Conservation (phyloP, 2,113 vertebrate species). For the Lophochroa leadbeateri region DNA sequence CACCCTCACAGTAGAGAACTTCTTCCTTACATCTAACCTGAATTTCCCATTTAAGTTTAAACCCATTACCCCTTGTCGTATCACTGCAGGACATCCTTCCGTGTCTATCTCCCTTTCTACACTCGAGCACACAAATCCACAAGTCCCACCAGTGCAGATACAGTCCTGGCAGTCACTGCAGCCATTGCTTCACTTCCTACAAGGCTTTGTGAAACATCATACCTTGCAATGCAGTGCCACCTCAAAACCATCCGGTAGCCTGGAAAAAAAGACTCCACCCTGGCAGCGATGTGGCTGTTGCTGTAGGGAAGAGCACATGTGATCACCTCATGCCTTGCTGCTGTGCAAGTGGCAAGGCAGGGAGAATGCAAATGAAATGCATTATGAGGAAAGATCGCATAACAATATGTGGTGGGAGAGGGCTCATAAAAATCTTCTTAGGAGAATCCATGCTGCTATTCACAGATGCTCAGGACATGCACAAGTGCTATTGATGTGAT, state of each 20-base stretch:
- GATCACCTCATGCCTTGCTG: not conserved
- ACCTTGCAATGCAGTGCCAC: fast-evolving
- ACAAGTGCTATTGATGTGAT: fast-evolving
- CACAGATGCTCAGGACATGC: fast-evolving
- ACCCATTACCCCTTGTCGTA: too few species aligned
- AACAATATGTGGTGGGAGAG: too few species aligned
- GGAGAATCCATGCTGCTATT: not conserved
- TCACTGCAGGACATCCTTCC: not conserved
- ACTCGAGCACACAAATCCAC: fast-evolving
- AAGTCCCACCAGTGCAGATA: not conserved
- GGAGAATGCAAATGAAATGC: not conserved
- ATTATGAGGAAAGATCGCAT: not conserved
- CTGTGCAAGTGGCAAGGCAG: fast-evolving
- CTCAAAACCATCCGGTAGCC: fast-evolving
- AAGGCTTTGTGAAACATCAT: not conserved
- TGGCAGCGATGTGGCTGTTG: fast-evolving
- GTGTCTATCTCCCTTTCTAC: not conserved
- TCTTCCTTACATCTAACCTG: too few species aligned
- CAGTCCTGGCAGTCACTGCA: not conserved
- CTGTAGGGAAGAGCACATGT: too few species aligned
- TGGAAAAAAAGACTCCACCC: not conserved
- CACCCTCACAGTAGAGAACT: too few species aligned
- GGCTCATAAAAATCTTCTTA: not conserved
- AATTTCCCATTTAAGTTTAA: too few species aligned
- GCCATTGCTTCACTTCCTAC: not conserved